Percentiles rank a stretch among this genome's conserved stretches.
phyloP scores from a whole-genome alignment of 1,140 invertebrate genomes.

The Temnothorax longispinosus region DNA sequence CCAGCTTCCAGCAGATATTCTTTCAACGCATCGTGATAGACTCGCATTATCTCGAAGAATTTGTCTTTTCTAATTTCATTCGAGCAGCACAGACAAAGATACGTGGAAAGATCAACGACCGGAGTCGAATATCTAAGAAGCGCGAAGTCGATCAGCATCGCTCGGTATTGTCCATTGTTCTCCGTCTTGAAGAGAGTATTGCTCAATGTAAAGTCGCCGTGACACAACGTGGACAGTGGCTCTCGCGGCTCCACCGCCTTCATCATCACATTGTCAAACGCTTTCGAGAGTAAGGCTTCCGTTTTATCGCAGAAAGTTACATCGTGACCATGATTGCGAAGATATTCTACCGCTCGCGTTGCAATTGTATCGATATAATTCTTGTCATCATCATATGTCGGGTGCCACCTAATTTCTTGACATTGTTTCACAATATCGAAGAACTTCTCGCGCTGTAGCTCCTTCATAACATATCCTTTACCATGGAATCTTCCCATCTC shows the following conservation, averaged over 20 bases:
- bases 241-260: slow-evolving; percentile 58
- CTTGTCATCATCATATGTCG: not conserved
- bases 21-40: slow-evolving; percentile 76
- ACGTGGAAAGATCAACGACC: slow-evolving; percentile 82
- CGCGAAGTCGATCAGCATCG: slow-evolving; percentile 83
- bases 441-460: slow-evolving; percentile 73
- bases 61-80: slow-evolving; percentile 53
- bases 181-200: slow-evolving; percentile 79
- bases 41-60: slow-evolving; percentile 75
- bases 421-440: slow-evolving; percentile 69
- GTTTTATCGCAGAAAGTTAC: slow-evolving; percentile 68
- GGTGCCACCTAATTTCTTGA: slow-evolving; percentile 55
- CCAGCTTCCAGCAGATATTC: slow-evolving; percentile 59
- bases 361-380: not conserved
- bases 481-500: slow-evolving; percentile 83
- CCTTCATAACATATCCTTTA: slow-evolving; percentile 78
- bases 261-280: slow-evolving; percentile 47
- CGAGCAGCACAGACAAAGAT: slow-evolving; percentile 80
- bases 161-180: slow-evolving; percentile 53
- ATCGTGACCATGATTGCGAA: slow-evolving; percentile 64
- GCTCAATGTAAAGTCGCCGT: slow-evolving; percentile 83
- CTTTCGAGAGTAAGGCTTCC: slow-evolving; percentile 52
- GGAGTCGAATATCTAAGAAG: slow-evolving; percentile 79
- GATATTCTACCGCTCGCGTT: slow-evolving; percentile 44
- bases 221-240: slow-evolving; percentile 79